These are phyloP conservation scores for Galleria mellonella DNA, from an alignment of 1,140 invertebrate genomes.

Conservation along the genomic window DNA sequence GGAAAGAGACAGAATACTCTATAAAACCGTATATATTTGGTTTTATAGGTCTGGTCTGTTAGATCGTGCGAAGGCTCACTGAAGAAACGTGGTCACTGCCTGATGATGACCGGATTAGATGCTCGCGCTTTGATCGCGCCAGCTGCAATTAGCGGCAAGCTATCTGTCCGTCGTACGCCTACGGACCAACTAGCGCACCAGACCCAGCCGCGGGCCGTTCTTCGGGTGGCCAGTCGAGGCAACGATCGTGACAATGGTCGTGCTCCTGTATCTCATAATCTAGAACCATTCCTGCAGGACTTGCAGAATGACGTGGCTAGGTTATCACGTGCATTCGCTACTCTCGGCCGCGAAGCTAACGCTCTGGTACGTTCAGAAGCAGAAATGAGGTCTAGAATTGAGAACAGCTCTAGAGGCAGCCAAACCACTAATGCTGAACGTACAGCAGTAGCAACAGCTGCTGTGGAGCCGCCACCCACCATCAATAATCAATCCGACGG, in stretches of 20 bases:
- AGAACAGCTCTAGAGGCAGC: slow-evolving; percentile 8
- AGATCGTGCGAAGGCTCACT: slow-evolving; percentile 56
- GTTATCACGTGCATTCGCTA: slow-evolving; percentile 41
- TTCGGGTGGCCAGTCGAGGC: slow-evolving; percentile 51
- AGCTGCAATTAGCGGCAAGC: slow-evolving; percentile 32
- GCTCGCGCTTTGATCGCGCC: slow-evolving; percentile 37
- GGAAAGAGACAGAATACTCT: no score
- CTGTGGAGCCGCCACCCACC: slow-evolving; percentile 9
- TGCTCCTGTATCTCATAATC: slow-evolving; percentile 13
- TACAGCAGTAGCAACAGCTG: neutral
- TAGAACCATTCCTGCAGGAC: slow-evolving; percentile 39
- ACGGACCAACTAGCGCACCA: slow-evolving; percentile 33
- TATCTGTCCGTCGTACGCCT: slow-evolving; percentile 42
- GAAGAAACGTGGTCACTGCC: slow-evolving; percentile 51
- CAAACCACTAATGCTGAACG: neutral
- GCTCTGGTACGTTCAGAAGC: slow-evolving; percentile 33
- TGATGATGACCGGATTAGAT: slow-evolving; percentile 35
- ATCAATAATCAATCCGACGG: neutral
- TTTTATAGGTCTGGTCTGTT: slow-evolving; percentile 55
- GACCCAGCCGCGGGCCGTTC: slow-evolving; percentile 44
- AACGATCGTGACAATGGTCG: slow-evolving; percentile 15
- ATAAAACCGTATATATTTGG: neutral
- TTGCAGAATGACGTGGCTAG: slow-evolving; percentile 42
- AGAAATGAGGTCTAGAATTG: slow-evolving; percentile 28
- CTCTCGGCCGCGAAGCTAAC: slow-evolving; percentile 35